phyloP scores from a whole-genome alignment of 2,797 vertebrate species.

The Eupleurogrammus muticus region DNA sequence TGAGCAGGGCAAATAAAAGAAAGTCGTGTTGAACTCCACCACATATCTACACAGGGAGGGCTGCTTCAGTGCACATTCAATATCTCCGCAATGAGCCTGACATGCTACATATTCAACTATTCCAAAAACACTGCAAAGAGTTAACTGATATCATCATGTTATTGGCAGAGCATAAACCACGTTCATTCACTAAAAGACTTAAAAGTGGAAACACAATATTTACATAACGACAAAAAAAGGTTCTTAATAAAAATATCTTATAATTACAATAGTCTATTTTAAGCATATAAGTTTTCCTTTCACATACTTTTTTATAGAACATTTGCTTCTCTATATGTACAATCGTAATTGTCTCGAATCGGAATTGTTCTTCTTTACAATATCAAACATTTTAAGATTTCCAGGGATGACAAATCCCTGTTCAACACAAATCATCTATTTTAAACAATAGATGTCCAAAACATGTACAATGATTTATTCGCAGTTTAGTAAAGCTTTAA shows the following conservation, averaged over 20 bases:
- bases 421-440: conserved; percentile 97
- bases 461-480: conserved; percentile 91
- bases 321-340: conserved; percentile 95
- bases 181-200: conserved; percentile 80
- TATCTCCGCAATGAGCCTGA: conserved; percentile 69
- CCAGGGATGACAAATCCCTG: conserved; percentile 87
- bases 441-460: conserved; percentile 97
- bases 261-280: conserved; percentile 99
- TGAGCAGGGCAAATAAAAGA: conserved; percentile 52
- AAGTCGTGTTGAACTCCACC: conserved; percentile 55
- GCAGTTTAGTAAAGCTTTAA: conserved; percentile 96
- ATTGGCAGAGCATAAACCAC: conserved; percentile 81
- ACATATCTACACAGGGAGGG: conserved; percentile 63
- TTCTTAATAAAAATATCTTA: conserved; percentile 99
- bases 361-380: conserved; percentile 92
- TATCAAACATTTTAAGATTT: conserved; percentile 93
- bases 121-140: conserved; percentile 76
- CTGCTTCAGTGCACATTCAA: conserved; percentile 77
- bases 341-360: conserved; percentile 93
- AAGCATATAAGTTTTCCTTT: conserved; percentile 95
- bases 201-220: conserved; percentile 92
- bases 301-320: conserved; percentile 96
- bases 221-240: conserved; percentile 91
- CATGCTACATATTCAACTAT: conserved; percentile 80
- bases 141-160: conserved; percentile 75